Evolutionary conservation across 1,140 invertebrate genomes (phyloP).

Genomic region (Drosophila ambigua): DNA sequence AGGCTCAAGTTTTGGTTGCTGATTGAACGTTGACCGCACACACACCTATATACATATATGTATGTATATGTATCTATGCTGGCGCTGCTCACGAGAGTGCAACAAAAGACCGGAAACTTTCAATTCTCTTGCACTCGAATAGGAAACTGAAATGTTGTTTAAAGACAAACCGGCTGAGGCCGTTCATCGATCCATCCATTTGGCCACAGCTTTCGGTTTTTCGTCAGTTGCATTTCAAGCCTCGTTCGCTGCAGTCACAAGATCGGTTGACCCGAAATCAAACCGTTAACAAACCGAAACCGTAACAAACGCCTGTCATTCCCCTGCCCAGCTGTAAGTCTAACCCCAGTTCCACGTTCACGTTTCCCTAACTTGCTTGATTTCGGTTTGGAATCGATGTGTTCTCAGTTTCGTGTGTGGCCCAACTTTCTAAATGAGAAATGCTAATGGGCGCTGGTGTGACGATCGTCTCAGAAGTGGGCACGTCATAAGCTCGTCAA

Average conservation of each 20-base stretch:
- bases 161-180: constrained; percentile 57
- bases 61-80: no score
- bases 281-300: neutral
- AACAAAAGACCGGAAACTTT: constrained; percentile 76
- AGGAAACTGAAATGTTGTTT: constrained; percentile 39
- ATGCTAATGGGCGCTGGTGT: constrained; percentile 29
- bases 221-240: constrained; percentile 63
- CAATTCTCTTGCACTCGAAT: constrained; percentile 58
- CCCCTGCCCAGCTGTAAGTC: constrained; percentile 5
- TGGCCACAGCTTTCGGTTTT: constrained; percentile 40
- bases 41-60: neutral
- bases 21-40: constrained; percentile 61
- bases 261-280: neutral
- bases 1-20: constrained; percentile 11
- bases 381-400: constrained; percentile 22
- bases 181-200: constrained; percentile 20
- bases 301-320: neutral
- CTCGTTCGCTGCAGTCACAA: constrained; percentile 29
- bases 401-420: constrained; percentile 36
- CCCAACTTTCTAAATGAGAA: constrained; percentile 41
- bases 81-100: no score
- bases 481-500: constrained; percentile 20
- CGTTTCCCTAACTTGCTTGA: constrained; percentile 12
- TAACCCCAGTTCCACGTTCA: neutral
- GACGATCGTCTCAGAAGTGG: constrained; percentile 26